These are phyloP conservation scores for Cylas formicarius DNA, from an alignment of 1,140 invertebrate species.

Conservation along the genomic window DNA sequence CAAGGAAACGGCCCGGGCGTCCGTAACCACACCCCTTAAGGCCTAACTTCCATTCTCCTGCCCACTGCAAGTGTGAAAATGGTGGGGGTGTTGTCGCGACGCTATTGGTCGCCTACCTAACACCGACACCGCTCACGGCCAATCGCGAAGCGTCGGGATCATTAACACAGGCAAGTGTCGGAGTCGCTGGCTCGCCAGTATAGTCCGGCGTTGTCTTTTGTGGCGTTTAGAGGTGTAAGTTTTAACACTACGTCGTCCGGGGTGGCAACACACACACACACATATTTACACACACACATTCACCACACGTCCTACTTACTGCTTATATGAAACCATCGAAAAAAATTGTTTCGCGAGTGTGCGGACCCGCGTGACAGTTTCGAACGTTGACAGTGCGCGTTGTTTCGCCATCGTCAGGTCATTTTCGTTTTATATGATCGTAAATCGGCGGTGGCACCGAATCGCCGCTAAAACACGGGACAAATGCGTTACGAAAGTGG, in stretches of 20 bases:
- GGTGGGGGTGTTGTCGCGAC: conserved; percentile 38
- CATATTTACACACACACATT: too few relatives aligned
- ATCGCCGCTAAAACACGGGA: conserved; percentile 23
- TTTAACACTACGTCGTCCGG: conserved; percentile 29
- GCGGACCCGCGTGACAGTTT: too few relatives aligned
- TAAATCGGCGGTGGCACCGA: conserved; percentile 22
- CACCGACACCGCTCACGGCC: conserved; percentile 32
- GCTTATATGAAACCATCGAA: too few relatives aligned
- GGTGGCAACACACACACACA: neutral
- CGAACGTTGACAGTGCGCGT: neutral
- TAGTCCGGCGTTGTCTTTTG: conserved; percentile 38
- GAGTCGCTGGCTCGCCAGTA: conserved; percentile 32
- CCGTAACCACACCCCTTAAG: conserved; percentile 38
- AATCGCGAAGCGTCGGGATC: conserved; percentile 35
- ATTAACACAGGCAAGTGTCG: conserved; percentile 40
- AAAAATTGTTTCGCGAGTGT: too few relatives aligned
- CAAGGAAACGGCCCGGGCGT: conserved; percentile 25
- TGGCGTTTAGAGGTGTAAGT: conserved; percentile 37
- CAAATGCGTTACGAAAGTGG: conserved; percentile 41
- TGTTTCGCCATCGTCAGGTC: neutral
- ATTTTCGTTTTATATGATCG: conserved; percentile 30
- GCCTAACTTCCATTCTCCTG: conserved; percentile 39
- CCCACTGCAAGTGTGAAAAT: conserved; percentile 40
- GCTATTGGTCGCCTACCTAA: conserved; percentile 32
- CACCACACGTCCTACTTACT: too few relatives aligned